These are phyloP conservation scores for Melierax canorus DNA, from an alignment of 2,113 vertebrate species.

Conservation along the genomic window DNA sequence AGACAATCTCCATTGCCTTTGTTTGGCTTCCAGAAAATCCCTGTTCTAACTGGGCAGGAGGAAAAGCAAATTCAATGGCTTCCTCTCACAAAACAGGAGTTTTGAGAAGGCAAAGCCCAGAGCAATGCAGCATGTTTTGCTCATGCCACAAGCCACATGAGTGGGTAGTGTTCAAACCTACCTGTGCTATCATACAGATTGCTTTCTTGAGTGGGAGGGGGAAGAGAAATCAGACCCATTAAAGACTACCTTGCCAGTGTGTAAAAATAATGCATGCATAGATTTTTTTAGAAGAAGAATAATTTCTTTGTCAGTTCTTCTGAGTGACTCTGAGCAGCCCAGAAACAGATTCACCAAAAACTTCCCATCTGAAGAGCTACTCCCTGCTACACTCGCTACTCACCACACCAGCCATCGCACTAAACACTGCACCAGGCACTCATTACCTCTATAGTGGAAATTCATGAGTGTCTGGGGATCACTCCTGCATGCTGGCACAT, in stretches of 20 bases:
- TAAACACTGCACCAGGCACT: background rate
- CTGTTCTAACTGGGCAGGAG: constrained; percentile 38
- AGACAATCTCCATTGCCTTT: constrained; percentile 65
- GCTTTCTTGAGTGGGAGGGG: background rate
- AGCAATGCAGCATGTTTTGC: background rate
- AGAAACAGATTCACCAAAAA: background rate
- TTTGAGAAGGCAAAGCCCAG: background rate
- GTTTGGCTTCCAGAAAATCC: constrained; percentile 63
- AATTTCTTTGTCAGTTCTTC: background rate
- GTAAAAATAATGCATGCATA: background rate
- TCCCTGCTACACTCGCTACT: too few species aligned
- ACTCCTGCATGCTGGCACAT: background rate
- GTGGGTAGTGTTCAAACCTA: background rate
- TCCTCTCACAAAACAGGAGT: constrained; percentile 5
- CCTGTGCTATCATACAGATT: background rate
- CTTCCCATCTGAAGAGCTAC: background rate
- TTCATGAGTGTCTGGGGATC: background rate
- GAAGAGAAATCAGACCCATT: background rate
- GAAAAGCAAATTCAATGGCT: constrained; percentile 45
- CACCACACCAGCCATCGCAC: background rate
- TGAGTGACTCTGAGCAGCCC: background rate
- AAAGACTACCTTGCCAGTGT: background rate
- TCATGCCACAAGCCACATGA: background rate
- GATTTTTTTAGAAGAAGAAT: background rate
- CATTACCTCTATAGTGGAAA: accelerated